Percentiles rank a stretch among this genome's conserved stretches.
Evolutionary conservation across 1,140 invertebrate genomes (phyloP).

Genomic region (silkworm (Bombyx mori)): ASM3026992v2 NC_085115.1:8036501-8037000

Average conservation of each 20-base stretch:
- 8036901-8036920: no score
- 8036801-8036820: no score
- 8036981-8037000: no score
- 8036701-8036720: constrained; percentile 6
- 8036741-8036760: constrained; percentile 6
- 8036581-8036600: constrained; percentile 1
- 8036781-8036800: no score
- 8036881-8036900: no score
- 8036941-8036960: no score
- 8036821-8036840: no score
- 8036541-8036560: background rate
- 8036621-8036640: constrained; percentile 8
- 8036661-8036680: constrained; percentile 14
- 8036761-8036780: background rate
- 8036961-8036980: no score
- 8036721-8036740: constrained; percentile 14
- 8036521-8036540: background rate
- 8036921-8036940: no score
- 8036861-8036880: no score
- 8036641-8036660: constrained; percentile 11
- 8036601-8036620: constrained; percentile 3
- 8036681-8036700: constrained; percentile 13
- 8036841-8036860: no score
- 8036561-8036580: background rate
- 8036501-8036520: background rate